phyloP scores from a whole-genome alignment of 2,797 vertebrate genomes.

The Menidia menidia region DNA sequence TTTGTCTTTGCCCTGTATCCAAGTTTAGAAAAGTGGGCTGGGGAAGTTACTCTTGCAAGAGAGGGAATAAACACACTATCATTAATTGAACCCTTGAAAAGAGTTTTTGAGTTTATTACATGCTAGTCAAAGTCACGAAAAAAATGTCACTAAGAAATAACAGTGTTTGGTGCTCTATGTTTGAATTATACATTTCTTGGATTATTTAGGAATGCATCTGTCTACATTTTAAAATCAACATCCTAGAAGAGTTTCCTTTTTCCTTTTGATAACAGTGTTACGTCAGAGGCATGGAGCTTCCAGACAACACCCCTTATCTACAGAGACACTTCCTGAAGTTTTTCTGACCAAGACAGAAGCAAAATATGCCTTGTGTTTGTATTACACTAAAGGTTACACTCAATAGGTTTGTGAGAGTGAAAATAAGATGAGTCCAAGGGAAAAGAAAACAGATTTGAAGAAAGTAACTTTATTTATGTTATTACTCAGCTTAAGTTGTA shows the following conservation, averaged over 20 bases:
- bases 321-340: constrained; percentile 42
- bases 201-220: not conserved
- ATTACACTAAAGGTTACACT: too few species aligned
- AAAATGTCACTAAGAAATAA: not conserved
- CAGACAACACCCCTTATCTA: constrained; percentile 33
- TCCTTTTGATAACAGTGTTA: constrained; percentile 51
- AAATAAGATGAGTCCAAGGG: too few species aligned
- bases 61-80: constrained; percentile 26
- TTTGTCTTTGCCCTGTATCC: constrained; percentile 29
- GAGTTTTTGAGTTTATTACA: not conserved
- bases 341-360: constrained; percentile 1
- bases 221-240: not conserved
- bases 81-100: not conserved
- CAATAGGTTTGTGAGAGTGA: too few species aligned
- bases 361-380: constrained; percentile 4
- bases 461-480: constrained; percentile 24
- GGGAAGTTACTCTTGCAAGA: constrained; percentile 44
- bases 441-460: constrained; percentile 9
- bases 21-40: constrained; percentile 25
- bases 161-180: too few species aligned
- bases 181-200: not conserved
- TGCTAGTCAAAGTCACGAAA: not conserved
- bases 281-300: constrained; percentile 6
- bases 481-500: constrained; percentile 16
- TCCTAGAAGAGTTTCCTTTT: constrained; percentile 22